Conservation (phyloP, 2,797 vertebrate genomes). For the Cheracebus regulus region DNA sequence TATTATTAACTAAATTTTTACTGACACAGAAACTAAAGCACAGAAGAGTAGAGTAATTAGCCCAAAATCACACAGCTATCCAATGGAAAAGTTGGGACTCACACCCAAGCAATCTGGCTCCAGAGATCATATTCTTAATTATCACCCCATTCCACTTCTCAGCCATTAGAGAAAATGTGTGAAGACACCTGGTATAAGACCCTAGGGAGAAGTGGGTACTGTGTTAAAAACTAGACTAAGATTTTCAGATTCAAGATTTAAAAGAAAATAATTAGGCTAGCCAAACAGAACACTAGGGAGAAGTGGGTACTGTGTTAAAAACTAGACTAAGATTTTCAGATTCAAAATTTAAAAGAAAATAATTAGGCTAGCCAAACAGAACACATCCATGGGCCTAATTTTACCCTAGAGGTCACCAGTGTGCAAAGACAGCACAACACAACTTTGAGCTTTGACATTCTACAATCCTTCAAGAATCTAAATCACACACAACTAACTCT, state of each 20-base stretch:
- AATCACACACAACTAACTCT: neutral
- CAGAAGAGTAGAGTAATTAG: neutral
- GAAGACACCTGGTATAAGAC: neutral
- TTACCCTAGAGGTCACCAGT: neutral
- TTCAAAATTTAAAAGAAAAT: neutral
- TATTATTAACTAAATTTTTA: neutral
- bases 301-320: no score
- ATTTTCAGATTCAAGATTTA: neutral
- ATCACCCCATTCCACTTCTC: neutral
- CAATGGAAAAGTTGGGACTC: neutral
- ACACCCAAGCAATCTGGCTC: neutral
- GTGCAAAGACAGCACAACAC: neutral
- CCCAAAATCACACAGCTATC: neutral
- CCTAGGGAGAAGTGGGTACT: neutral
- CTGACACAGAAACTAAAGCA: neutral
- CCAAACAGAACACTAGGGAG: neutral
- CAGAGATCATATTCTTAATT: neutral
- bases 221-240: neutral
- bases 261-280: neutral
- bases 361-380: neutral
- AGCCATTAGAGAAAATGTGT: neutral
- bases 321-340: no score
- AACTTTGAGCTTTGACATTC: neutral
- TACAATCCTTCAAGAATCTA: neutral
- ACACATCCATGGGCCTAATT: neutral